Evolutionary conservation across 2,113 vertebrate species (phyloP).

Genomic region (Indicator maculatus): DNA sequence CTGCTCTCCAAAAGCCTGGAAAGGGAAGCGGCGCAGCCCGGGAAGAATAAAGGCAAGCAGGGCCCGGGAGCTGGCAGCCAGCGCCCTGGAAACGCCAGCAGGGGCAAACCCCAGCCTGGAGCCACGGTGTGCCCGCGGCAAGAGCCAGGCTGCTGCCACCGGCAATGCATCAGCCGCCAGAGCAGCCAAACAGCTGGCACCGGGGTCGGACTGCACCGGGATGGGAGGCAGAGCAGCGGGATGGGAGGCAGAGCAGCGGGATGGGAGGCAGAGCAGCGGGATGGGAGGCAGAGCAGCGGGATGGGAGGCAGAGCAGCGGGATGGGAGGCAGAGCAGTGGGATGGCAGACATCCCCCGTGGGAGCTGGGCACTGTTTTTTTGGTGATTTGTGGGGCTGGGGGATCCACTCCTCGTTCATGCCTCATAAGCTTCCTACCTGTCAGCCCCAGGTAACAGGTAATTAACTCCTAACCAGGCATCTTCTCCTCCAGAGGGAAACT

Average conservation of each 20-base stretch:
- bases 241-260: too few species aligned
- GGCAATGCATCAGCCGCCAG: constrained; percentile 9
- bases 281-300: too few species aligned
- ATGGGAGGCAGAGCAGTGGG: too few species aligned
- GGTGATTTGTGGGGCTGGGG: background rate
- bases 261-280: too few species aligned
- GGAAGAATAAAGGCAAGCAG: constrained; percentile 59
- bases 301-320: too few species aligned
- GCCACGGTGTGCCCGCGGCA: background rate
- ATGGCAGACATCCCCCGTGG: background rate
- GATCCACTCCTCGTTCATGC: constrained; percentile 43
- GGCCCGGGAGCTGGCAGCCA: background rate
- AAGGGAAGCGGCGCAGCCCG: constrained; percentile 47
- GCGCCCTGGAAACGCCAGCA: too few species aligned
- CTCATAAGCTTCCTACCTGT: constrained; percentile 66
- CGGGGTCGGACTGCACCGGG: background rate
- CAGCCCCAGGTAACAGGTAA: constrained; percentile 70
- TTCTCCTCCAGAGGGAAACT: constrained; percentile 65
- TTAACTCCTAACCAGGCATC: constrained; percentile 74
- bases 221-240: too few species aligned
- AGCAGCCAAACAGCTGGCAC: background rate
- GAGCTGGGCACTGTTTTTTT: background rate
- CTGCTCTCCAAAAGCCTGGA: constrained; percentile 12
- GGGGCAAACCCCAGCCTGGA: background rate
- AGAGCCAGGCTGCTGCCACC: background rate